Conservation (phyloP, 2,888 invertebrate genomes). For the Griposia aprilina region DNA sequence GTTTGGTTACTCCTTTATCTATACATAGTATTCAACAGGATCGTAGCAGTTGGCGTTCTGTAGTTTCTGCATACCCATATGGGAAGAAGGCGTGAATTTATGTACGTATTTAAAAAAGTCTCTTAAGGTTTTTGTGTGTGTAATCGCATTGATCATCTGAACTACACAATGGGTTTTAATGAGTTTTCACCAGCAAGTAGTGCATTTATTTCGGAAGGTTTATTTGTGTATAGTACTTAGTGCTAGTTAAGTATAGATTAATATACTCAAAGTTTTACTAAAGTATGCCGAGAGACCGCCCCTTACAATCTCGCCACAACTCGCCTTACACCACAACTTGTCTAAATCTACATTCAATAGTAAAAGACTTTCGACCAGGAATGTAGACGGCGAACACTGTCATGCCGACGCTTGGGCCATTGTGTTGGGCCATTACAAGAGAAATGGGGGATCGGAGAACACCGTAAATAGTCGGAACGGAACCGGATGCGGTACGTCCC, state of each 20-base stretch:
- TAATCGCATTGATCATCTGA: background rate
- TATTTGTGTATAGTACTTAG: too few relatives aligned
- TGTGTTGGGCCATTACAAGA: slow-evolving; percentile 47
- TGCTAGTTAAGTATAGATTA: too few relatives aligned
- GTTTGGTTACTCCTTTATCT: background rate
- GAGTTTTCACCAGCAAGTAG: background rate
- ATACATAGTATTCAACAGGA: background rate
- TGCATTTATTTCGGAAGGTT: background rate
- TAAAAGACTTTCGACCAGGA: background rate
- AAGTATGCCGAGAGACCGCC: too few relatives aligned
- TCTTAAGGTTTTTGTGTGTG: background rate
- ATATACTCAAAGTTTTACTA: too few relatives aligned
- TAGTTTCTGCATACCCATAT: too few relatives aligned
- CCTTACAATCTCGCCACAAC: too few relatives aligned
- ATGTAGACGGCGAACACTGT: background rate
- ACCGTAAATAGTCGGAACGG: slow-evolving; percentile 64
- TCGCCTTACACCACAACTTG: background rate
- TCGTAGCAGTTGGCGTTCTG: too few relatives aligned
- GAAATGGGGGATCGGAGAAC: slow-evolving; percentile 40
- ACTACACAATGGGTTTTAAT: background rate
- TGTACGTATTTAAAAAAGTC: background rate
- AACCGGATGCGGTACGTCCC: slow-evolving; percentile 57
- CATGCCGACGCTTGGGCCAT: slow-evolving; percentile 39
- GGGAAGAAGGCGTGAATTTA: too few relatives aligned
- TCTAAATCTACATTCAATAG: background rate